Percentiles rank a stretch among this genome's conserved stretches.
These are phyloP conservation scores for Peromyscus polionotus DNA, from an alignment of 2,113 vertebrate genomes.

Conservation along the genomic window DNA sequence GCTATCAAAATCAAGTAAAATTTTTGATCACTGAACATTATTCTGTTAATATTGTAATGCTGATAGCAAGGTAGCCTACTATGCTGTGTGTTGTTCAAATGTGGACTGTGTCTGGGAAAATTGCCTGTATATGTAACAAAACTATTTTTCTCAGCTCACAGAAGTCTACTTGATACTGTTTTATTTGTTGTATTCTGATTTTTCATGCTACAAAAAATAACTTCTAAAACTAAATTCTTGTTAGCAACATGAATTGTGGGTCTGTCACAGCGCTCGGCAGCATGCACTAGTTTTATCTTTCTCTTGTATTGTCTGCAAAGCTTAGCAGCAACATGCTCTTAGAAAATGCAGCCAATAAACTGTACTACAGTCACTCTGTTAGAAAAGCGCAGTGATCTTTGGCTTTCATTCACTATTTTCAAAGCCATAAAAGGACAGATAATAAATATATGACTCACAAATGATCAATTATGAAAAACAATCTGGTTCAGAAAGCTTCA, in stretches of 20 bases:
- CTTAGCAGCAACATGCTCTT: constrained; percentile 73
- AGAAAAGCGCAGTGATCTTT: constrained; percentile 80
- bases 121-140: not conserved
- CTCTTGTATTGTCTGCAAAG: constrained; percentile 62
- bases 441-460: constrained; percentile 88
- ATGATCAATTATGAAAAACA: constrained; percentile 90
- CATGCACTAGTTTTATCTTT: constrained; percentile 61
- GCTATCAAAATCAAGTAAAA: constrained; percentile 55
- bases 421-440: constrained; percentile 86
- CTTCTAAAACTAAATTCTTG: constrained; percentile 62
- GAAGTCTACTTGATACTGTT: not conserved
- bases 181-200: not conserved
- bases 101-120: not conserved
- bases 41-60: not conserved
- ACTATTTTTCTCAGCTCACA: not conserved
- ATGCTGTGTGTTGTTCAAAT: not conserved
- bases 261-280: not conserved
- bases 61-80: not conserved
- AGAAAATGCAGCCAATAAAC: constrained; percentile 81
- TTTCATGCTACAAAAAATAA: constrained; percentile 1
- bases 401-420: constrained; percentile 85
- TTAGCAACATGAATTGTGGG: constrained; percentile 37
- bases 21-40: constrained; percentile 38
- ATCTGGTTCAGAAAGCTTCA: constrained; percentile 83
- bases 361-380: constrained; percentile 80